Conservation (phyloP, 53 echinoderm and acorn worm species). For the Echinometra lucunter region DNA sequence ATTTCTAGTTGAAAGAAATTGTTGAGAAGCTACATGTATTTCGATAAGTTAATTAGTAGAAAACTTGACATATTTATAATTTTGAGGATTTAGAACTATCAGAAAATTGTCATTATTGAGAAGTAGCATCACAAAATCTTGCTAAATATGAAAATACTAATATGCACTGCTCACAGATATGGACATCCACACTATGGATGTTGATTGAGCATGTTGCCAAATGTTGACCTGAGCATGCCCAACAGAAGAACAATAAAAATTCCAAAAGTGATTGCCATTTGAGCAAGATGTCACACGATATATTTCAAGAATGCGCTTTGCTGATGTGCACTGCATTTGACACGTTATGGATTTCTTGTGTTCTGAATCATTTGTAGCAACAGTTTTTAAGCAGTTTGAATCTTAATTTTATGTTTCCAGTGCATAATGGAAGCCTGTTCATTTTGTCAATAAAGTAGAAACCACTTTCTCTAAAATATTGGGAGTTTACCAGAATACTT, state of each 20-base stretch:
- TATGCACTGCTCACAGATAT: too few species aligned
- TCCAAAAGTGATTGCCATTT: background rate
- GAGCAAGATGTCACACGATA: background rate
- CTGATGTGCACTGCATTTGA: background rate
- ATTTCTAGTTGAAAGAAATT: background rate
- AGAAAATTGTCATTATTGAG: too few species aligned
- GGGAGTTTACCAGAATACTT: background rate
- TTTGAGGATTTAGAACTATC: too few species aligned
- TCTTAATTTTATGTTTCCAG: background rate
- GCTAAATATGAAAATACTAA: too few species aligned
- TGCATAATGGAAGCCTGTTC: background rate
- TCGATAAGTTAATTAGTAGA: too few species aligned
- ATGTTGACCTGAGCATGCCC: too few species aligned
- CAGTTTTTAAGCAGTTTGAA: background rate
- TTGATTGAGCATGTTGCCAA: too few species aligned
- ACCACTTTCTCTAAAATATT: background rate
- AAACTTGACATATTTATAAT: too few species aligned
- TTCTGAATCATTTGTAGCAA: background rate
- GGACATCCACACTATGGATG: too few species aligned
- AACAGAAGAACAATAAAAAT: too few species aligned
- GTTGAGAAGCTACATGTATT: background rate
- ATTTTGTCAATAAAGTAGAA: conserved; percentile 12
- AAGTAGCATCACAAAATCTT: too few species aligned
- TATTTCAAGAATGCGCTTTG: background rate
- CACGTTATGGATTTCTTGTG: background rate